Conservation (phyloP, 2,888 invertebrate genomes). For the Papilio protenor region DNA sequence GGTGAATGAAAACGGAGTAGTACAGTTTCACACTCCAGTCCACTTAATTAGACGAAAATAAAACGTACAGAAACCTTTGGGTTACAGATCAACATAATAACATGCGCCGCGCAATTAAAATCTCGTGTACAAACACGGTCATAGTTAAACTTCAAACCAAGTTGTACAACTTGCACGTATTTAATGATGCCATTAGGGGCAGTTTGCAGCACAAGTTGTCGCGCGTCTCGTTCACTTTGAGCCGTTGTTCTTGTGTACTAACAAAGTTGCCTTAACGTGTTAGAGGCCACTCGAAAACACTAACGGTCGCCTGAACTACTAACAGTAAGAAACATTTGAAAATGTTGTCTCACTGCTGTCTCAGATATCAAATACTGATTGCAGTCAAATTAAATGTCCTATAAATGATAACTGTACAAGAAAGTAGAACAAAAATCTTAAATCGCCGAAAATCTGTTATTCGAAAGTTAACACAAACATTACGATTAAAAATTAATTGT, state of each 20-base stretch:
- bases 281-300: constrained; percentile 25
- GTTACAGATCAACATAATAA: neutral
- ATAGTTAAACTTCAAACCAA: neutral
- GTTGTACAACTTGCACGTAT: constrained; percentile 8
- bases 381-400: neutral
- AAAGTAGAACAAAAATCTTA: no score
- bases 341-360: constrained; percentile 18
- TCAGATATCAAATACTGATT: neutral
- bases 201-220: neutral
- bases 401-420: neutral
- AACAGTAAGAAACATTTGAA: constrained; percentile 29
- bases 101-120: constrained; percentile 1
- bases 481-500: neutral
- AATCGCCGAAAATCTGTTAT: neutral
- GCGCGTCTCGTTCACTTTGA: neutral
- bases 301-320: constrained; percentile 38
- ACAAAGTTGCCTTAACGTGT: constrained; percentile 16
- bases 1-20: neutral
- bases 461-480: neutral
- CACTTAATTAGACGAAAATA: no score
- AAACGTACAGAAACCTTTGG: neutral
- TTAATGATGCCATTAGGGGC: constrained; percentile 20
- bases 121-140: neutral
- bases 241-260: constrained; percentile 5
- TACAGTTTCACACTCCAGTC: neutral